Conservation (phyloP, 53 echinoderm and acorn worm genomes). For the Pentamera pediparva region DNA sequence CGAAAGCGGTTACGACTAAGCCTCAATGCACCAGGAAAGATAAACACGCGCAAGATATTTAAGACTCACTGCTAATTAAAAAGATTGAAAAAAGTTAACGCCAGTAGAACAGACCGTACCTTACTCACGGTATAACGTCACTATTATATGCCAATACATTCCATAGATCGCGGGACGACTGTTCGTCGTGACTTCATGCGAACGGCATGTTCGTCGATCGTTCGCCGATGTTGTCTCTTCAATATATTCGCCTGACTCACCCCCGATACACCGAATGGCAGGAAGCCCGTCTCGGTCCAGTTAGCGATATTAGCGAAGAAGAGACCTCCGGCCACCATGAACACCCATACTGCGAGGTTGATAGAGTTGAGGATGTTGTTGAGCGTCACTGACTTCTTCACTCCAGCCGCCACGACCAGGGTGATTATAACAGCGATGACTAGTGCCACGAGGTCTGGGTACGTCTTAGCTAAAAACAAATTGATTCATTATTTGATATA, state of each 20-base stretch:
- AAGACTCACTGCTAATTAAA: too few species aligned
- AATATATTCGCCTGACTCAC: too few species aligned
- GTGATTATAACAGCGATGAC: conserved; percentile 84
- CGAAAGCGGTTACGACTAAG: too few species aligned
- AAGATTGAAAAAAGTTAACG: background rate
- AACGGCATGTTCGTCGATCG: too few species aligned
- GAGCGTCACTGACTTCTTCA: conserved; percentile 84
- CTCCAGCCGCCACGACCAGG: conserved; percentile 84
- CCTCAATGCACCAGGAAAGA: too few species aligned
- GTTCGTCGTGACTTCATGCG: too few species aligned
- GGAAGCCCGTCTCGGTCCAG: conserved; percentile 73
- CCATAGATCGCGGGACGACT: too few species aligned
- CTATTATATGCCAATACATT: too few species aligned
- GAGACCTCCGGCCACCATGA: conserved; percentile 78
- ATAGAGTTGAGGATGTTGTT: conserved; percentile 86
- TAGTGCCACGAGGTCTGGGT: conserved; percentile 85
- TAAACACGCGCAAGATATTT: too few species aligned
- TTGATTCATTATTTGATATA: background rate
- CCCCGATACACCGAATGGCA: conserved; percentile 89
- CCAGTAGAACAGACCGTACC: too few species aligned
- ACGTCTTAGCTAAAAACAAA: conserved; percentile 62
- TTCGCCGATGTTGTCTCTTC: too few species aligned
- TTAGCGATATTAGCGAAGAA: conserved; percentile 76
- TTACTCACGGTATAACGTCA: too few species aligned
- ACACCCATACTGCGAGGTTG: conserved; percentile 92